A percentile compares a stretch with the other conserved stretches of the same genome.
Conservation (phyloP, 1,140 invertebrate genomes). For the Atta colombica region DNA sequence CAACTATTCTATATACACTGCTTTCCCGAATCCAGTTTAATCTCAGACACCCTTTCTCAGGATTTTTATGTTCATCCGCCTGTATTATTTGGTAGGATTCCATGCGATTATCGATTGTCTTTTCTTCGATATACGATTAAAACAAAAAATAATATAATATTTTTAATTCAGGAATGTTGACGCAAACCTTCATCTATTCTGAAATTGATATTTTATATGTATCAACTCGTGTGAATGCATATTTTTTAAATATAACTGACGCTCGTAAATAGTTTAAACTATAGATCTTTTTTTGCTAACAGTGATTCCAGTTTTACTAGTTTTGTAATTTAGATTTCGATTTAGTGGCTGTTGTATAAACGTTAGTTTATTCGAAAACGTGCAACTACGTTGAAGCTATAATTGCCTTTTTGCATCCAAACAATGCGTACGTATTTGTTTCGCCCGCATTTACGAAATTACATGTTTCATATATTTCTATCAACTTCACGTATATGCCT, state of each 20-base stretch:
- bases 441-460: slow-evolving; percentile 37
- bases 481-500: slow-evolving; percentile 22
- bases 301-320: background rate
- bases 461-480: slow-evolving; percentile 46
- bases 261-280: slow-evolving; percentile 13
- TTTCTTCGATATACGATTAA: slow-evolving; percentile 1
- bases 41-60: slow-evolving; percentile 41
- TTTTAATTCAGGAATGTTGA: background rate
- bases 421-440: slow-evolving; percentile 53
- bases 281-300: background rate
- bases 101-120: slow-evolving; percentile 17
- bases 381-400: slow-evolving; percentile 9
- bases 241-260: slow-evolving; percentile 11
- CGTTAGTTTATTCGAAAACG: slow-evolving; percentile 47
- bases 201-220: slow-evolving; percentile 5
- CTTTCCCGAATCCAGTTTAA: slow-evolving; percentile 65
- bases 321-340: slow-evolving; percentile 57
- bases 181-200: background rate
- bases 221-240: background rate
- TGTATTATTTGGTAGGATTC: slow-evolving; percentile 41
- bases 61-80: slow-evolving; percentile 59
- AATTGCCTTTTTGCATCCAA: slow-evolving; percentile 58
- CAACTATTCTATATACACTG: slow-evolving; percentile 1
- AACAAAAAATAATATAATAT: background rate
- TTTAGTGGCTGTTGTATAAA: slow-evolving; percentile 29